Conservation (phyloP, 2,113 vertebrate genomes). For the Plectropomus leopardus region DNA sequence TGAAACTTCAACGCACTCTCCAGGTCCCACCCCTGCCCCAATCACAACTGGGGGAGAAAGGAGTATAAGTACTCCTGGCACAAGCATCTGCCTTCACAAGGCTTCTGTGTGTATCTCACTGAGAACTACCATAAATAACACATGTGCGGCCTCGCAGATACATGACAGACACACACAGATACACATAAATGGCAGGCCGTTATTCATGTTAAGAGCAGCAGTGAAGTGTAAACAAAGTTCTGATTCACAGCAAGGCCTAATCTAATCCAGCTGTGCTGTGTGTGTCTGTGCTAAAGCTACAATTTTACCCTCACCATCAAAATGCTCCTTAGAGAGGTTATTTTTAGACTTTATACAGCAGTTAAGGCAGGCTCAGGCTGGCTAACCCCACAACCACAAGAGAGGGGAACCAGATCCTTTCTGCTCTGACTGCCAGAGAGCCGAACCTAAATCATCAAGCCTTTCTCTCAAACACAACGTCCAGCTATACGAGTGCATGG, state of each 20-base stretch:
- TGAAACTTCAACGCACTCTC: constrained; percentile 31
- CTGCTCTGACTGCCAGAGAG: constrained; percentile 45
- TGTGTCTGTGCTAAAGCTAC: constrained; percentile 59
- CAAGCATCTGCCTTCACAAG: constrained; percentile 19
- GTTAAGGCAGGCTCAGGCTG: constrained; percentile 61
- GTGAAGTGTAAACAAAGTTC: constrained; percentile 68
- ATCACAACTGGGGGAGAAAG: constrained; percentile 28
- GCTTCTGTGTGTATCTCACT: constrained; percentile 52
- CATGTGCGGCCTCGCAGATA: constrained; percentile 26
- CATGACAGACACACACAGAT: constrained; percentile 23
- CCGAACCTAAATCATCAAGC: constrained; percentile 40
- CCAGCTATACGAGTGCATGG: background rate
- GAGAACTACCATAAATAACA: constrained; percentile 44
- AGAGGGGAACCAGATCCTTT: constrained; percentile 64
- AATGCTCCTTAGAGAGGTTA: constrained; percentile 75
- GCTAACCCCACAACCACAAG: constrained; percentile 77
- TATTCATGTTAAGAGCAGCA: constrained; percentile 49
- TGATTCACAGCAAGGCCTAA: constrained; percentile 68
- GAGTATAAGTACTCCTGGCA: constrained; percentile 31
- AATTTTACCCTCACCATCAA: constrained; percentile 77
- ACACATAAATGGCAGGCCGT: constrained; percentile 46
- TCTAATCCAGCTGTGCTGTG: constrained; percentile 79
- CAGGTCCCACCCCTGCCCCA: constrained; percentile 52
- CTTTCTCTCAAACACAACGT: constrained; percentile 38
- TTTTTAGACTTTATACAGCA: constrained; percentile 82